Conservation (phyloP, 2,113 vertebrate species). For the Apteryx mantelli region DNA sequence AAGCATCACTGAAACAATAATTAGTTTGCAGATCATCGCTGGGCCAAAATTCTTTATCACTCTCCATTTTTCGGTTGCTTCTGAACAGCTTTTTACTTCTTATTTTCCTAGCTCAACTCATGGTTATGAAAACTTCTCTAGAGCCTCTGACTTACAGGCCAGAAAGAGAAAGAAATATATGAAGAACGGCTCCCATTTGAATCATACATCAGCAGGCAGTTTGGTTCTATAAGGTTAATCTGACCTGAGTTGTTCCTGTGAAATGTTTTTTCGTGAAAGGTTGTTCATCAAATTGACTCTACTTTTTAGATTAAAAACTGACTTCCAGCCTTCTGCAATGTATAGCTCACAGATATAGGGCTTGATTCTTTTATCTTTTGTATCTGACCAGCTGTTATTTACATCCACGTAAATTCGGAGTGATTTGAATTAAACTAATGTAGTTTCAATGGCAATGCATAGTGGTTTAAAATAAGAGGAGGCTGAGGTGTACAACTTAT, state of each 20-base stretch:
- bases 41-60: background rate
- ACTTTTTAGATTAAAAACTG: background rate
- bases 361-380: background rate
- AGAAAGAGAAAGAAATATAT: background rate
- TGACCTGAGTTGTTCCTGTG: background rate
- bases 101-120: background rate
- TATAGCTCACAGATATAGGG: background rate
- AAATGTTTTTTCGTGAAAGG: background rate
- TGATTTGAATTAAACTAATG: background rate
- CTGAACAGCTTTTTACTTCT: background rate
- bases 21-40: background rate
- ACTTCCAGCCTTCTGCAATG: background rate
- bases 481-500: background rate
- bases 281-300: background rate
- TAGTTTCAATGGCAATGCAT: background rate
- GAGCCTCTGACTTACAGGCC: background rate
- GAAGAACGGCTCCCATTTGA: background rate
- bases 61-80: background rate
- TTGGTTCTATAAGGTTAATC: background rate
- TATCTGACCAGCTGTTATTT: background rate
- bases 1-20: background rate
- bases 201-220: background rate
- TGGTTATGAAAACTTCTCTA: background rate
- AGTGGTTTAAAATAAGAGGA: background rate
- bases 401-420: background rate